Evolutionary conservation across 2,888 invertebrate genomes (phyloP).

Genomic region (Dastarcus helophoroides): DNA sequence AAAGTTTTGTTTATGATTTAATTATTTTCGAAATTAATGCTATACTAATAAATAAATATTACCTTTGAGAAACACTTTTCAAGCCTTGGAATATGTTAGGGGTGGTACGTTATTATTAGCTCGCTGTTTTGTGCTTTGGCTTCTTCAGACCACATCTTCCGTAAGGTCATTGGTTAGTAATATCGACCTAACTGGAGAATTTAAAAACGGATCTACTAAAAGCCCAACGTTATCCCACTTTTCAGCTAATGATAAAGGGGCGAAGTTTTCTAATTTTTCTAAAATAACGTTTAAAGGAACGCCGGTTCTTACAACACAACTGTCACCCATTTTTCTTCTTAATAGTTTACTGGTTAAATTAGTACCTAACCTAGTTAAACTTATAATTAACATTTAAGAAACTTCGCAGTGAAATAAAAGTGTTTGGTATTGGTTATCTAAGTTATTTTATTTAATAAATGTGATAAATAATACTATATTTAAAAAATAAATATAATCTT

Average conservation of each 20-base stretch:
- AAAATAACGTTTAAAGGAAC: slow-evolving; percentile 26
- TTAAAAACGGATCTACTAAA: slow-evolving; percentile 61
- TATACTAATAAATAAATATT: slow-evolving; percentile 17
- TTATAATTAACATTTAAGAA: no score
- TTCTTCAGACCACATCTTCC: slow-evolving; percentile 73
- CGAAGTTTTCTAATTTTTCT: slow-evolving; percentile 52
- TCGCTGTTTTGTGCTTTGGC: slow-evolving; percentile 56
- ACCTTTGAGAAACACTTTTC: slow-evolving; percentile 72
- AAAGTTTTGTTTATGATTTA: no score
- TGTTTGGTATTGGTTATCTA: no score
- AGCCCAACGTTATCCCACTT: slow-evolving; percentile 94
- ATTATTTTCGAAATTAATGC: no score
- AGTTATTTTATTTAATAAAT: no score
- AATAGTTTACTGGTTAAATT: not conserved
- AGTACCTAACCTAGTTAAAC: no score
- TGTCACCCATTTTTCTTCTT: slow-evolving; percentile 11
- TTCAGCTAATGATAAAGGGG: slow-evolving; percentile 61
- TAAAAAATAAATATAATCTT: no score
- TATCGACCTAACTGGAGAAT: slow-evolving; percentile 47
- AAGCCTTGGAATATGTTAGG: slow-evolving; percentile 84
- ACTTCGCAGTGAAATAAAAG: no score
- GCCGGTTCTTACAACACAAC: slow-evolving; percentile 6
- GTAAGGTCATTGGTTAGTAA: slow-evolving; percentile 89
- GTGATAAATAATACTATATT: no score
- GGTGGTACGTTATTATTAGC: slow-evolving; percentile 88